These are phyloP conservation scores for Dasypolia templi DNA, from an alignment of 2,888 invertebrate species.

Conservation along the genomic window DNA sequence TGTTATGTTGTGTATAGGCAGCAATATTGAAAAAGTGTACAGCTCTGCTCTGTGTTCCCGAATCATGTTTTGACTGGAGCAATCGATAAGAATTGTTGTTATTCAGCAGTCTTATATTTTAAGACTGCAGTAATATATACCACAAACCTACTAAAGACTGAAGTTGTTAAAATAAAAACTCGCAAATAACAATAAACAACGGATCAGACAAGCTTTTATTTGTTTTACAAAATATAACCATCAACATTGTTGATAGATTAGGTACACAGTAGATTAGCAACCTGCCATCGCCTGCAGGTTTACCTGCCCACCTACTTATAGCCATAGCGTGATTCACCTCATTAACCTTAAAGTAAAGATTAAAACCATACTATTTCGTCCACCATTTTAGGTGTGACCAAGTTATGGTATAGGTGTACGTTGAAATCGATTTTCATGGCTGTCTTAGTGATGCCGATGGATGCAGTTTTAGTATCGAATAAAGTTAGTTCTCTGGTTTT, in stretches of 20 bases:
- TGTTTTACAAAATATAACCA: slow-evolving; percentile 24
- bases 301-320: slow-evolving; percentile 40
- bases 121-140: background rate
- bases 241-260: slow-evolving; percentile 33
- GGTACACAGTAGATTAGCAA: slow-evolving; percentile 45
- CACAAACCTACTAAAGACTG: background rate
- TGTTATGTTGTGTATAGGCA: too few relatives aligned
- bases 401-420: slow-evolving; percentile 28
- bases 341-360: slow-evolving; percentile 52
- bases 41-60: background rate
- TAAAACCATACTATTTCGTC: slow-evolving; percentile 48
- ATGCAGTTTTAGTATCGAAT: slow-evolving; percentile 53
- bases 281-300: slow-evolving; percentile 28
- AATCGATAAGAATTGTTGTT: slow-evolving; percentile 18
- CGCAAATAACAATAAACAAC: background rate
- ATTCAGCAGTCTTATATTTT: background rate
- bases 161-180: background rate
- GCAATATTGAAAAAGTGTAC: background rate
- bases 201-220: background rate
- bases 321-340: slow-evolving; percentile 54
- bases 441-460: slow-evolving; percentile 39
- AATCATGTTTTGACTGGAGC: slow-evolving; percentile 29
- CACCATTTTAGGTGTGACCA: slow-evolving; percentile 43
- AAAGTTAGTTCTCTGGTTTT: slow-evolving; percentile 55
- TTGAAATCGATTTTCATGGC: slow-evolving; percentile 49